Conservation (phyloP, 1,140 invertebrate species). For the Drosophila baimaii region DNA sequence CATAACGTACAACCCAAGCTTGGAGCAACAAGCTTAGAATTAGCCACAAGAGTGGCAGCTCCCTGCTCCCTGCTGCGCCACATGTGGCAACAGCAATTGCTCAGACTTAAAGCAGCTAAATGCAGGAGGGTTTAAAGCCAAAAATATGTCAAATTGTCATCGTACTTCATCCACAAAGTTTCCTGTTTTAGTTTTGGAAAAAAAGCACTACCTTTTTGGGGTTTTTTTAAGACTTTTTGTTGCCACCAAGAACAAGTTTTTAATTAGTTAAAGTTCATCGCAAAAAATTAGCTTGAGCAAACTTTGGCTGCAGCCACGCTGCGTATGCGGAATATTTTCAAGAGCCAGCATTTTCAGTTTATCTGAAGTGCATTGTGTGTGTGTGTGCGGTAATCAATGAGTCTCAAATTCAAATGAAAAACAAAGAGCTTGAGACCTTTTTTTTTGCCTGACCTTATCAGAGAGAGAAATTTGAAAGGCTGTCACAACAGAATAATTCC, state of each 20-base stretch:
- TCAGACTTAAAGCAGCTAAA: constrained; percentile 7
- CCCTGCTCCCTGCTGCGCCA: constrained; percentile 6
- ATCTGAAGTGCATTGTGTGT: constrained; percentile 6
- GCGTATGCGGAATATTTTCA: constrained; percentile 12
- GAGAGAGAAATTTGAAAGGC: constrained; percentile 9
- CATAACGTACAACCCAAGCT: constrained; percentile 20
- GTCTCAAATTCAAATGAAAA: not conserved
- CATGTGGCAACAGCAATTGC: constrained; percentile 31
- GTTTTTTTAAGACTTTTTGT: not conserved
- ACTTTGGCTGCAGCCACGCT: constrained; percentile 11
- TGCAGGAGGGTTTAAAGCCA: constrained; percentile 9
- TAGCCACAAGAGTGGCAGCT: constrained; percentile 28
- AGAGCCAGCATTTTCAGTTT: not conserved
- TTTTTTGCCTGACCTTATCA: constrained; percentile 8
- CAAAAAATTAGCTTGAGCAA: constrained; percentile 14
- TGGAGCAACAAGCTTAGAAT: constrained; percentile 52
- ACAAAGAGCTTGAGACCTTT: not conserved
- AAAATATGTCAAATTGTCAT: constrained; percentile 33
- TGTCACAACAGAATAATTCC: constrained; percentile 15
- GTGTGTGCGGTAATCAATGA: constrained; percentile 11
- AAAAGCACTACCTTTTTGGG: not conserved
- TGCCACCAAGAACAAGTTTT: constrained; percentile 22
- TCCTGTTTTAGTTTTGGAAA: not conserved
- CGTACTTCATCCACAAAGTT: not conserved
- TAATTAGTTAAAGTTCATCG: constrained; percentile 45